phyloP scores from a whole-genome alignment of 2,797 vertebrate genomes.

The Myotis myotis region DNA sequence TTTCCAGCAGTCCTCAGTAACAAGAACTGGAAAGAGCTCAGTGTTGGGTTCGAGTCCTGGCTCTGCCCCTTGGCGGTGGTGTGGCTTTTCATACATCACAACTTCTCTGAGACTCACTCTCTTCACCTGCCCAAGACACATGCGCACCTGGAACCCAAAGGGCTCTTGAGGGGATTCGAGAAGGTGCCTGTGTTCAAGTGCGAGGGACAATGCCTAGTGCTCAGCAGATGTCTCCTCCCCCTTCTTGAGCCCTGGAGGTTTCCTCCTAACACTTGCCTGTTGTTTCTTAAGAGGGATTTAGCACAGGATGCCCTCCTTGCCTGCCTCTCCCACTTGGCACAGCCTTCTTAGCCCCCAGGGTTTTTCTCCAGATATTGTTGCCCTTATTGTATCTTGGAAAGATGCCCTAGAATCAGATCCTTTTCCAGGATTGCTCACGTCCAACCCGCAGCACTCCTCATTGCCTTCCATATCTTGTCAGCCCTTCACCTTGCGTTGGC shows the following conservation, averaged over 20 bases:
- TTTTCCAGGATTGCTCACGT: background rate
- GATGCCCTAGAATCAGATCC: background rate
- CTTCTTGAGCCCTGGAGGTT: slow-evolving; percentile 20
- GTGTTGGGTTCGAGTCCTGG: slow-evolving; percentile 7
- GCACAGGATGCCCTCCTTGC: background rate
- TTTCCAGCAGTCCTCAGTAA: background rate
- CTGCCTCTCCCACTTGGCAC: background rate
- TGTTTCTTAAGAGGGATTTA: background rate
- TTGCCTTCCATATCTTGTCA: background rate
- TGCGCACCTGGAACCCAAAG: background rate
- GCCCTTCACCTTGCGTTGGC: background rate
- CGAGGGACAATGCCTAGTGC: background rate
- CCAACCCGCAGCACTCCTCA: background rate
- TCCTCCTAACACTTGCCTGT: background rate
- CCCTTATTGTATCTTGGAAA: background rate
- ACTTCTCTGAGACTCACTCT: background rate
- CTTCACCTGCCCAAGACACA: background rate
- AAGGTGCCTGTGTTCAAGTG: background rate
- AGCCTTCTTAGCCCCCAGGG: background rate
- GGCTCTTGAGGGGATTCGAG: background rate
- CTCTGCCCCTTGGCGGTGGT: background rate
- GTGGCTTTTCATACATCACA: background rate
- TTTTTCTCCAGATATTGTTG: background rate
- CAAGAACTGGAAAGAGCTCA: background rate
- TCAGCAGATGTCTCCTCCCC: background rate